phyloP scores from a whole-genome alignment of 2,113 vertebrate genomes.

The Notothenia rossii region DNA sequence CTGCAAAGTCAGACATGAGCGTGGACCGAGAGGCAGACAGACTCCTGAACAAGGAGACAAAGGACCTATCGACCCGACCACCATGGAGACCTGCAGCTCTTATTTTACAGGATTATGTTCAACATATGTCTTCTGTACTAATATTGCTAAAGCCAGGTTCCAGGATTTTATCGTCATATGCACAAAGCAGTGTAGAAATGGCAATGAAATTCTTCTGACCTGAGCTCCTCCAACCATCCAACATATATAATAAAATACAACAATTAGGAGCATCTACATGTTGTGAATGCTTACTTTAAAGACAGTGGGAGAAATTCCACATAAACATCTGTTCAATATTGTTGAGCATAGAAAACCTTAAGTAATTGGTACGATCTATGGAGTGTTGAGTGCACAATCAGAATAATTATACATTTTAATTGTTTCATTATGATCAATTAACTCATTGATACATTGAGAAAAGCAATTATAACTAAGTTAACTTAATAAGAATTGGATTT shows the following conservation, averaged over 20 bases:
- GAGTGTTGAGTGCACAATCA: neutral
- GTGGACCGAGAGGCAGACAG: constrained; percentile 44
- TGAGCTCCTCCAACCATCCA: too few relatives aligned
- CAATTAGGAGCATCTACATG: neutral
- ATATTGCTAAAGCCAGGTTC: neutral
- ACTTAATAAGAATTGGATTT: constrained; percentile 25
- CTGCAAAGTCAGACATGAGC: constrained; percentile 56
- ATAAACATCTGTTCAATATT: neutral
- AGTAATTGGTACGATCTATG: neutral
- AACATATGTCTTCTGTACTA: neutral
- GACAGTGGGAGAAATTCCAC: neutral
- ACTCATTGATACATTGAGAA: neutral
- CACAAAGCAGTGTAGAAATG: too few relatives aligned
- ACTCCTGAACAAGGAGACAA: constrained; percentile 32
- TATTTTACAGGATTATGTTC: constrained; percentile 2
- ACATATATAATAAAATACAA: too few relatives aligned
- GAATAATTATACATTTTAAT: neutral
- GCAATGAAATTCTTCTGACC: too few relatives aligned
- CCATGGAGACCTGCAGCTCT: neutral
- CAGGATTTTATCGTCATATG: too few relatives aligned
- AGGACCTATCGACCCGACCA: constrained; percentile 1
- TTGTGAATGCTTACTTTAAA: neutral
- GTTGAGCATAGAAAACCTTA: neutral
- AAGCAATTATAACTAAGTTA: constrained; percentile 25
- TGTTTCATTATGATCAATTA: constrained; percentile 7